These are phyloP conservation scores for Halictus quadricinctus DNA, from an alignment of 2,888 invertebrate genomes.

Conservation along the genomic window DNA sequence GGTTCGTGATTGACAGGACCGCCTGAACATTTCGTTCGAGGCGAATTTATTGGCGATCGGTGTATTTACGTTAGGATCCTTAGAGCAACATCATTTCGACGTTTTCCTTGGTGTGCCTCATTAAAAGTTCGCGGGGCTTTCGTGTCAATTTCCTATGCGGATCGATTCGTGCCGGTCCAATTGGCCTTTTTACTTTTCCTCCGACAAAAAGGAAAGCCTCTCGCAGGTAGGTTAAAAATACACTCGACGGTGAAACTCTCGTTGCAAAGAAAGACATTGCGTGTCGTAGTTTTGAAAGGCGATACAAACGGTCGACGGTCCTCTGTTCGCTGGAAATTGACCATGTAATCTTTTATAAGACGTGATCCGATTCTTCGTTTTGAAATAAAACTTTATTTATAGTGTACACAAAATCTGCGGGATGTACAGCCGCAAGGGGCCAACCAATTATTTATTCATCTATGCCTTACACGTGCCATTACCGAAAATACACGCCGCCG, in stretches of 20 bases:
- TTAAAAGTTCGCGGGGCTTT: constrained; percentile 45
- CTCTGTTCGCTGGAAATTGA: constrained; percentile 15
- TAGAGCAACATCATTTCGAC: constrained; percentile 39
- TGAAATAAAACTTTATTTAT: constrained; percentile 70
- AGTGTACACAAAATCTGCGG: constrained; percentile 56
- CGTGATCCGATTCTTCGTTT: constrained; percentile 36
- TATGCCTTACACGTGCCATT: constrained; percentile 72
- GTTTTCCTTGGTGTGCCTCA: constrained; percentile 38
- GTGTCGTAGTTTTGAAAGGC: neutral
- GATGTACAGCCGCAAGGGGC: constrained; percentile 51
- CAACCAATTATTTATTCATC: constrained; percentile 74
- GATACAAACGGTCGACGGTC: neutral
- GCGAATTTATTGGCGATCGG: constrained; percentile 51
- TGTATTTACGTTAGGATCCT: constrained; percentile 51
- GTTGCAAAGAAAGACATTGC: constrained; percentile 18
- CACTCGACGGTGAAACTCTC: neutral
- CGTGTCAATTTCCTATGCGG: constrained; percentile 52
- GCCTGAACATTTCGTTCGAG: constrained; percentile 24
- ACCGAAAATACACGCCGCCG: constrained; percentile 73
- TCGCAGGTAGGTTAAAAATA: constrained; percentile 45
- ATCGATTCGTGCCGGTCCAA: constrained; percentile 23
- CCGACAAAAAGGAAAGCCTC: constrained; percentile 20
- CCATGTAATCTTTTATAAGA: constrained; percentile 24
- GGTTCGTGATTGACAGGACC: constrained; percentile 48
- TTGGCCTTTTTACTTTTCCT: constrained; percentile 23